Conservation (phyloP, 53 echinoderm and acorn worm species). For the Stichopus horrens region DNA sequence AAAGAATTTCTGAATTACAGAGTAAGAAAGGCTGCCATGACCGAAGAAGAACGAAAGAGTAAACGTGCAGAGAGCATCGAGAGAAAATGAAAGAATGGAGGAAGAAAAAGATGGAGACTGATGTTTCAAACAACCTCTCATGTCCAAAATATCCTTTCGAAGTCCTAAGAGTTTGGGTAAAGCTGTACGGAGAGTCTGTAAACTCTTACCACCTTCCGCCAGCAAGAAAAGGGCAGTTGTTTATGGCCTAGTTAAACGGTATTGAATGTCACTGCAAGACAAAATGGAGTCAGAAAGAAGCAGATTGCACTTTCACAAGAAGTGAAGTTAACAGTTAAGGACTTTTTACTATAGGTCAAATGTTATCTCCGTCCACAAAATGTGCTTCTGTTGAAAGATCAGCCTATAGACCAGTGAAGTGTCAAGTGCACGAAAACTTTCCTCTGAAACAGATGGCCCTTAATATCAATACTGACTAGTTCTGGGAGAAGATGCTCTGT, state of each 20-base stretch:
- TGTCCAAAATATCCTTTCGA: not conserved
- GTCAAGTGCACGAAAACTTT: constrained; percentile 16
- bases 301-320: constrained; percentile 18
- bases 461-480: not conserved
- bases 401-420: constrained; percentile 4
- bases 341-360: constrained; percentile 26
- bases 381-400: not conserved
- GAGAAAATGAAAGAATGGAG: not conserved
- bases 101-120: not conserved
- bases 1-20: not conserved
- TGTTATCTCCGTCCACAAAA: constrained; percentile 2
- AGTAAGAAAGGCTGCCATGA: not conserved
- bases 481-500: not conserved
- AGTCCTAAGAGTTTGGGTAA: constrained; percentile 30
- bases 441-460: not conserved
- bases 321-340: not conserved
- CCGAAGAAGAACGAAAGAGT: not conserved
- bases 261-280: not conserved
- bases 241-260: not conserved
- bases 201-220: constrained; percentile 11
- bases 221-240: constrained; percentile 15
- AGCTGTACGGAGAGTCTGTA: not conserved
- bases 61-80: not conserved
- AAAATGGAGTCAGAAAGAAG: constrained; percentile 31
- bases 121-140: not conserved